Conservation (phyloP, 2,888 invertebrate genomes). For the Cataglyphis altisquamis region DNA sequence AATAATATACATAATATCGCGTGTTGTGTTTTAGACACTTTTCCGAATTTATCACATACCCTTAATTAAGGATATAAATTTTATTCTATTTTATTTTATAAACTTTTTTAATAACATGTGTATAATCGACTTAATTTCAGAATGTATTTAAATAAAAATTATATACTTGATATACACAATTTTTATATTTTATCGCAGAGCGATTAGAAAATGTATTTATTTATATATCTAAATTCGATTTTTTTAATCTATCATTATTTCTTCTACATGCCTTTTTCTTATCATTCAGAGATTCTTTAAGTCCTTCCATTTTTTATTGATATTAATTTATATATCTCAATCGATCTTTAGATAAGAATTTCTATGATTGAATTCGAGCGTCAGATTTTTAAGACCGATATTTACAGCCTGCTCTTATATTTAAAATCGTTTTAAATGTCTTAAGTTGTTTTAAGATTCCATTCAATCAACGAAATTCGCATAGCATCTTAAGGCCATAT, state of each 20-base stretch:
- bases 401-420: too few relatives aligned
- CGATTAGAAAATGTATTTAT: neutral
- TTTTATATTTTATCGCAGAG: neutral
- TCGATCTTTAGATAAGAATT: neutral
- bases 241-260: neutral
- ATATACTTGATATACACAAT: neutral
- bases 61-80: neutral
- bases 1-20: constrained; percentile 10
- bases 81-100: neutral
- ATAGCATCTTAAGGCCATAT: too few relatives aligned
- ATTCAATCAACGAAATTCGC: too few relatives aligned
- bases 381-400: constrained; percentile 6
- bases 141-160: constrained; percentile 3
- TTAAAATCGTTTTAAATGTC: too few relatives aligned
- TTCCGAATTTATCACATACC: neutral
- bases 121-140: neutral
- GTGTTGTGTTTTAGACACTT: neutral
- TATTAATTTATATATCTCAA: neutral
- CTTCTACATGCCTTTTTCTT: neutral
- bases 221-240: neutral
- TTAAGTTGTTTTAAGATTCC: too few relatives aligned
- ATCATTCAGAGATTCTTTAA: neutral
- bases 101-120: neutral
- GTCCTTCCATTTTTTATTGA: neutral
- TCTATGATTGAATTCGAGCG: neutral